Evolutionary conservation across 64 coral and sea anemone genomes (phyloP).

Genomic region (Stylophora pistillata): DNA sequence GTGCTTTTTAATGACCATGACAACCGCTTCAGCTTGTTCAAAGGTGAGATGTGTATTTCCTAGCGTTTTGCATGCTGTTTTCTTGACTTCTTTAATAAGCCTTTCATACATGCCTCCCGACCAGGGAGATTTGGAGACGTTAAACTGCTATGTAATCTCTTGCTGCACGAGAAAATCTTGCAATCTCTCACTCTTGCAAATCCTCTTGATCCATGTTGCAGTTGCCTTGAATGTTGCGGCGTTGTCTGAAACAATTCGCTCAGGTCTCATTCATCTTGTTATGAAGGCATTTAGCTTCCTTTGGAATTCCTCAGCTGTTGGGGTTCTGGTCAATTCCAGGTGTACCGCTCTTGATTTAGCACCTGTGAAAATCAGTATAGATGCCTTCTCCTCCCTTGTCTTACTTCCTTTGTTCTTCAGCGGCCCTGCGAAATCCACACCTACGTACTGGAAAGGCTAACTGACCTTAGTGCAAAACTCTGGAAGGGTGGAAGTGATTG

Average conservation of each 20-base stretch:
- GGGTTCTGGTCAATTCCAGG: slow-evolving; percentile 58
- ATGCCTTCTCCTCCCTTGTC: too few relatives aligned
- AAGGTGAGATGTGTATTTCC: slow-evolving; percentile 39
- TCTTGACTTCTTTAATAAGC: slow-evolving; percentile 58
- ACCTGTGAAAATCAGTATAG: slow-evolving; percentile 62
- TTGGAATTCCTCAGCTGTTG: slow-evolving; percentile 68
- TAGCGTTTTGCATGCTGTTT: slow-evolving; percentile 55
- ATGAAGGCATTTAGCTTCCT: slow-evolving; percentile 56
- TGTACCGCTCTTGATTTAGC: slow-evolving; percentile 70
- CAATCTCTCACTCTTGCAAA: slow-evolving; percentile 41
- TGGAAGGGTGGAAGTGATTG: slow-evolving; percentile 59
- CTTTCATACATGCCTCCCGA: slow-evolving; percentile 48
- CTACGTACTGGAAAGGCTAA: slow-evolving; percentile 56
- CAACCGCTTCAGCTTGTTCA: slow-evolving; percentile 40
- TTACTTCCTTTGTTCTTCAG: too few relatives aligned
- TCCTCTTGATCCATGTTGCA: slow-evolving; percentile 35
- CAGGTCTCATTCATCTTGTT: slow-evolving; percentile 31
- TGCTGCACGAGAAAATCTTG: slow-evolving; percentile 39
- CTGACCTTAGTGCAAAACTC: slow-evolving; percentile 57
- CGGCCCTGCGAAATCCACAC: too few relatives aligned
- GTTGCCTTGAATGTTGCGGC: too few relatives aligned
- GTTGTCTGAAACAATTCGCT: slow-evolving; percentile 43
- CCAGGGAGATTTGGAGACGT: slow-evolving; percentile 45
- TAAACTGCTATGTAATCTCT: slow-evolving; percentile 50
- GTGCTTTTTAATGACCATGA: slow-evolving; percentile 37